Base-by-base conservation (phyloP, 2,888 invertebrate species). In the Marasmarcha lunaedactyla region DNA sequence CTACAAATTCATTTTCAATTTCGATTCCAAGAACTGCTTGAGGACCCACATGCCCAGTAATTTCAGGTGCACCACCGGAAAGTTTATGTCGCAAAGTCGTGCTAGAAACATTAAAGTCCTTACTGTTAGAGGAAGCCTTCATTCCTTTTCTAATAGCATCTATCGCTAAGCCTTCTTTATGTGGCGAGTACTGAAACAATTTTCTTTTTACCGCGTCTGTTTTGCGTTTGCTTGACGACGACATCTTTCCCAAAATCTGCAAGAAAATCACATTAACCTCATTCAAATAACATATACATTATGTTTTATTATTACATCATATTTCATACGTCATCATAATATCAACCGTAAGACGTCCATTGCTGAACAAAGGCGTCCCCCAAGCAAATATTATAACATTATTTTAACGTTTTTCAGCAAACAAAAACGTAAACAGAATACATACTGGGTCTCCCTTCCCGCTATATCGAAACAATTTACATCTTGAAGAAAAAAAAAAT, bases 21-120 rank as follows among this genome's bases (percentile, higher is more conserved):
- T 49, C 15, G 7, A 25, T 46, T 43, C 50, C 48, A 40, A 50
- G 49, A 45, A 48, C 48, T 33, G 50, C 3, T 20, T 52, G 48
- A n/a, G 48, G 49, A 15, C 52, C 49, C n/a, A 52, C 50, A 48
- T 49, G 49, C 35, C 49, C 49, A 42, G 46, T 49, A 39, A 47
- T 50, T 49, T 50, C 48, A 40, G 49, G 46, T 35, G 46, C 42
- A 10, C 46, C 33, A 25, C 46, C 46, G 37, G 47, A 44, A 44
- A 47, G 11, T 48, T 50, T 50, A 26, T 48, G 42, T 5, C 44
- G 47, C 43, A 50, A 47, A 25, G 47, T 50, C 30, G 46, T 46
- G 41, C 47, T 41, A 42, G 49, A 47, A 11, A 50, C 44, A n/a
- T 50, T 42, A 45, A 43, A 48, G 11, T 42, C 30, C 39, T 30